Evolutionary conservation across 2,797 vertebrate species (phyloP).

Genomic region (Gambusia yucatana): DNA sequence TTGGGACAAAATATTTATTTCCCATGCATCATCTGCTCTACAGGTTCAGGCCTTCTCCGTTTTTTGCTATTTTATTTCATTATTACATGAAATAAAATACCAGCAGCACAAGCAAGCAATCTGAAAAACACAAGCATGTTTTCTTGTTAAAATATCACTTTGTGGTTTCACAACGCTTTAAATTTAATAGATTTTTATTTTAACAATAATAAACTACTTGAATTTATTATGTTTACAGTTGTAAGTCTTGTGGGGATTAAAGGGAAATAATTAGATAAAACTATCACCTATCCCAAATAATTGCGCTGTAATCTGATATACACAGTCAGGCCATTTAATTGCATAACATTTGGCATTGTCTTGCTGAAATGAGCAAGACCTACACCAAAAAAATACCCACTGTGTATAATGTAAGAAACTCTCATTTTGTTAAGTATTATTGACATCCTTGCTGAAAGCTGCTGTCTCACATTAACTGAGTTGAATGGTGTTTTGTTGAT

Average conservation of each 20-base stretch:
- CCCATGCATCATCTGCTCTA: neutral
- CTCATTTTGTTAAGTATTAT: neutral
- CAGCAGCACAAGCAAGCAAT: neutral
- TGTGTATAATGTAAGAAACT: neutral
- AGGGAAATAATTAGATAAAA: neutral
- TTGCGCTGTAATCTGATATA: neutral
- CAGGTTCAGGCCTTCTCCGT: neutral
- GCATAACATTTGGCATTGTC: neutral
- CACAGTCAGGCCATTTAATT: neutral
- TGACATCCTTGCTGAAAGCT: neutral
- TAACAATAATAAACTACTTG: neutral
- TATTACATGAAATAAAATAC: neutral
- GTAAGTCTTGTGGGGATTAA: neutral
- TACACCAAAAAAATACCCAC: neutral
- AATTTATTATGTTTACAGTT: neutral
- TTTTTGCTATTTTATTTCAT: conserved; percentile 8
- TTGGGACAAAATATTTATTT: neutral
- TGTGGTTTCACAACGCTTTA: neutral
- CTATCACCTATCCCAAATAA: neutral
- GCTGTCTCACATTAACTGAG: neutral
- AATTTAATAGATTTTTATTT: neutral
- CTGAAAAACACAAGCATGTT: neutral
- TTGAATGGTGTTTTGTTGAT: neutral
- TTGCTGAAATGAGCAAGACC: neutral
- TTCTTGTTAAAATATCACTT: neutral